Evolutionary conservation across 1,140 invertebrate genomes (phyloP), one percentile per base, ranked within the genome.

Genomic region (Belonocnema kinseyi): DNA sequence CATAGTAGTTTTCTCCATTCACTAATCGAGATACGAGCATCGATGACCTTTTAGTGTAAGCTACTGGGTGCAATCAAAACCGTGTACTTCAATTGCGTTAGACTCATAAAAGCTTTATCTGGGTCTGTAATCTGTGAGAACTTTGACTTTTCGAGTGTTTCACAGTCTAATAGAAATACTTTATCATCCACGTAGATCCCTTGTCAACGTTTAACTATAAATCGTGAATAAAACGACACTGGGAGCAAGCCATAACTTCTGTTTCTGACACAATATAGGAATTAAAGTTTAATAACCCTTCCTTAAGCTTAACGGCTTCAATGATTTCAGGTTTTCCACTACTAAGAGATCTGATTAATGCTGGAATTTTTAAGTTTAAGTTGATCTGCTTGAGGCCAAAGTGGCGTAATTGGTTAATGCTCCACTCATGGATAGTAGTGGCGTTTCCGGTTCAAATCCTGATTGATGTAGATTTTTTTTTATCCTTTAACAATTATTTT

Each of bases 61-160:
- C 14, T 66, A 66, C 61, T 40, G 21, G 40, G 3, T 66, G 61
- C 3, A 33, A 66, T 66, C 61, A 66, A 66, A 66, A 13, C 26
- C 21, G 8, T n/a, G 14, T 46, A 40, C 40, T 46, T 21, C 33
- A 46, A 66, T 13, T 66, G 61, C 26, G 61, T 66, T 66, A 33
- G 13, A 61, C 14, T 61, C 4, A 33, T 61, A 66, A 40, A 66
- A 66, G 13, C n/a, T 66, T 66, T n/a, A 66, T 66, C 61, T 40
- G 2, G 0, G 14, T 46, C 26, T 66, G 61, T 66, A 66, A 66
- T 66, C 61, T 66, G 26, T 40, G 21, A n/a, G 61, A 66, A 66
- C 61, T 66, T 66, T 66, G 61, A 66, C 61, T 66, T 40, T 66
- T 66, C 10, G 4, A 66, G 61, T 66, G 61, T 66, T 66, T 66